Evolutionary conservation across 1,140 invertebrate genomes (phyloP), one percentile per base, ranked within the genome.

Genomic region (Cephus cinctus): DNA sequence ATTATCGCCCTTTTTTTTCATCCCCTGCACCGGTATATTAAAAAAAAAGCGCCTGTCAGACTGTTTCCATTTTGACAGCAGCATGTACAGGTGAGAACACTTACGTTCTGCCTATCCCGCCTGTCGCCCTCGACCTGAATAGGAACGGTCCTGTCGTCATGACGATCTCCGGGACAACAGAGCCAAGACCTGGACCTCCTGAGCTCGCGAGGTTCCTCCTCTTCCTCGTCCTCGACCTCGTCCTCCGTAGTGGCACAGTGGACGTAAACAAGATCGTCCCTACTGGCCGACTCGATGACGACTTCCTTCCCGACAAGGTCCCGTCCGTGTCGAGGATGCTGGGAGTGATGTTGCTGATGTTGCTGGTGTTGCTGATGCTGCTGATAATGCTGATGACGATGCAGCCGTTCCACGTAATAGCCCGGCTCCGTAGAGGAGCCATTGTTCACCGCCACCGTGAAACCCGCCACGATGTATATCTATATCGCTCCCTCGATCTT

Each of bases 101-200:
- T 36, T 18, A 36, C 34, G 15, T 36, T 36, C 11, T 36, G 34
- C 19, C 19, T 6, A 36, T 36, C 34, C 19, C 34, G 14, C 14
- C 19, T 40, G 50, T 50, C 32, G 45, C 20, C 32, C 20, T 61
- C 50, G 34, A 67, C 41, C 36, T 65, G 62, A 47, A 65, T 59
- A 4, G 63, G 58, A 18, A 67, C 61, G 25, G 56, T 60, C 14
- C 49, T 57, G 35, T 67, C 64, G 36, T 47, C 39, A 38, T 56
- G 38, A 21, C 48, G 53, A 51, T 65, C 61, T 23, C 36, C 50
- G 3, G 63, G 63, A 42, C 66, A 69, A 45, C 65, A 68, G 5
- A 68, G 54, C 66, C 65, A 69, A 42, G 66, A 65, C 45, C 66
- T 57, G 27, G 61, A 59, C 34, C 56, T 61, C 18, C 51, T 55